phyloP scores from a whole-genome alignment of 2,888 invertebrate species.

The Dicyrtoma fusca region DNA sequence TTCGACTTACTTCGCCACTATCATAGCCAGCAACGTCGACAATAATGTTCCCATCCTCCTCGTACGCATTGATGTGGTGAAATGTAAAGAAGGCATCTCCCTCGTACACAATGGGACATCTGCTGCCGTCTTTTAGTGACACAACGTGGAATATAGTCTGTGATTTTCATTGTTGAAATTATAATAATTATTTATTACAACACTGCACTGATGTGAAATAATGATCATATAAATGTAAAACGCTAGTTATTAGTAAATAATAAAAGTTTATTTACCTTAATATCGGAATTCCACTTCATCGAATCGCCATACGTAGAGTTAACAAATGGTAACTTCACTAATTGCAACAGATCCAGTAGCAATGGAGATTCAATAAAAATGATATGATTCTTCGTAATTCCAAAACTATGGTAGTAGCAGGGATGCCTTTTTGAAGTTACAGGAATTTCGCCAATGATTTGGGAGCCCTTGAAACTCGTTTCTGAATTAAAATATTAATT shows the following conservation, averaged over 20 bases:
- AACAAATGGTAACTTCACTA: conserved; percentile 57
- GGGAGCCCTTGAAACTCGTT: conserved; percentile 56
- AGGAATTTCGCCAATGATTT: conserved; percentile 59
- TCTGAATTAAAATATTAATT: conserved; percentile 36
- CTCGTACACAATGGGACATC: conserved; percentile 59
- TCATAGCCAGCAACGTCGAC: conserved; percentile 60
- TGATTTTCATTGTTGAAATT: conserved; percentile 1
- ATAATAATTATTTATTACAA: neutral
- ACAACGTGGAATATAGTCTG: conserved; percentile 60
- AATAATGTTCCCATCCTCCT: conserved; percentile 60
- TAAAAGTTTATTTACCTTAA: conserved; percentile 58
- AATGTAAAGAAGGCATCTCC: conserved; percentile 62
- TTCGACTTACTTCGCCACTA: conserved; percentile 36
- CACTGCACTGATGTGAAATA: neutral
- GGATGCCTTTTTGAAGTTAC: conserved; percentile 59
- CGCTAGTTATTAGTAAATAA: neutral
- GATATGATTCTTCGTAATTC: conserved; percentile 63
- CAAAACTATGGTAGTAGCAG: conserved; percentile 64
- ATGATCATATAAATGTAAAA: neutral
- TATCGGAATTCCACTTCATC: conserved; percentile 61
- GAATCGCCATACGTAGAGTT: conserved; percentile 59
- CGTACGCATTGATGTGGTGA: conserved; percentile 64
- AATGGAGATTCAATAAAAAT: conserved; percentile 64
- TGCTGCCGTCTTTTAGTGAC: conserved; percentile 60
- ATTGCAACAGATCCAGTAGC: conserved; percentile 60